phyloP scores from a whole-genome alignment of 2,113 vertebrate species.

The Falco punctatus region DNA sequence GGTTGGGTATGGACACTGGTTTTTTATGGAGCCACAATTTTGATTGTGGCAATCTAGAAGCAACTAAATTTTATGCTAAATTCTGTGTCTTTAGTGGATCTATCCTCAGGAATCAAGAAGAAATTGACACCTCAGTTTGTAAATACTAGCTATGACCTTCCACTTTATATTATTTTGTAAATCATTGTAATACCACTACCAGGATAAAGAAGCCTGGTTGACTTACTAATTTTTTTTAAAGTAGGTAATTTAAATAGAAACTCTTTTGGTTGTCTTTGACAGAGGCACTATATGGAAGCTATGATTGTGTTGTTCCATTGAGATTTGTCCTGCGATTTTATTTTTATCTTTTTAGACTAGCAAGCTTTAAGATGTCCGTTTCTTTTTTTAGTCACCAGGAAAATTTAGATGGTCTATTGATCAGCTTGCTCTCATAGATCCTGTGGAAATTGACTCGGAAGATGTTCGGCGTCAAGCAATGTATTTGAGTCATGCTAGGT shows the following conservation, averaged over 20 bases:
- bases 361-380: not conserved
- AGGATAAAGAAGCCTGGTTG: not conserved
- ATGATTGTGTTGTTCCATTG: not conserved
- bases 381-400: slow-evolving; percentile 84
- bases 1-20: not conserved
- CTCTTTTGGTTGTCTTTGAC: not conserved
- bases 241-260: not conserved
- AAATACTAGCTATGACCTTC: not conserved
- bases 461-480: slow-evolving; percentile 92
- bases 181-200: not conserved
- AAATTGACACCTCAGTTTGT: not conserved
- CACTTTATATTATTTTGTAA: not conserved
- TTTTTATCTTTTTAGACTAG: slow-evolving; percentile 8
- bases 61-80: not conserved
- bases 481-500: slow-evolving; percentile 91
- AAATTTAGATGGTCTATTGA: slow-evolving; percentile 97
- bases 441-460: slow-evolving; percentile 93
- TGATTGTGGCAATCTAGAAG: not conserved
- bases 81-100: not conserved
- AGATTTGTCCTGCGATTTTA: not conserved
- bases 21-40: not conserved
- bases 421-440: slow-evolving; percentile 91
- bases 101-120: not conserved
- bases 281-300: not conserved
- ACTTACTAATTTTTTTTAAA: not conserved